phyloP scores from a whole-genome alignment of 2,888 invertebrate species.

The Agrochola lota region DNA sequence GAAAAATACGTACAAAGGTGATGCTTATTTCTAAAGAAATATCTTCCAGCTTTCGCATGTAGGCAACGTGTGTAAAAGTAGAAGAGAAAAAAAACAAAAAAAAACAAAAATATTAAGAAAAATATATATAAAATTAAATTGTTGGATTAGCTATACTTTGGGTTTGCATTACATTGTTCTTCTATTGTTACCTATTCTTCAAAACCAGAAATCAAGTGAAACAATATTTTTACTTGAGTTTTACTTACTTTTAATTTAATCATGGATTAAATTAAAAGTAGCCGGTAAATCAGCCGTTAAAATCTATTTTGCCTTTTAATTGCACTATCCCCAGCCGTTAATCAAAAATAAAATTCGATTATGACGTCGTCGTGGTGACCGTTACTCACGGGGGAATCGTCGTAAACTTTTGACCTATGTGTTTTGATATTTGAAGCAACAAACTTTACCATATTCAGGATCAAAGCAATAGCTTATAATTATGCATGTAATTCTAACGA shows the following conservation, averaged over 20 bases:
- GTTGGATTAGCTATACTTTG: not conserved
- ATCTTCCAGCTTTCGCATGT: no score
- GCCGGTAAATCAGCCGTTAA: conserved; percentile 9
- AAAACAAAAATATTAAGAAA: no score
- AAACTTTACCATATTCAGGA: conserved; percentile 38
- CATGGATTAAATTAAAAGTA: not conserved
- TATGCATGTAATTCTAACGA: conserved; percentile 56
- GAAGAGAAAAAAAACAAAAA: no score
- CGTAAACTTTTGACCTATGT: conserved; percentile 37
- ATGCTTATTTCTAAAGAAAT: no score
- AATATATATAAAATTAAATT: no score
- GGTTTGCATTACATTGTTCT: not conserved
- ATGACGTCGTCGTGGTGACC: conserved; percentile 9
- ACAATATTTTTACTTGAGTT: not conserved
- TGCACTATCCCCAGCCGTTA: no score
- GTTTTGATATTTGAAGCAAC: conserved; percentile 43
- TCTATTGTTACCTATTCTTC: not conserved
- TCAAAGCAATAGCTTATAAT: conserved; percentile 59
- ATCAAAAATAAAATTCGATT: not conserved
- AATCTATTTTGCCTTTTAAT: conserved; percentile 12
- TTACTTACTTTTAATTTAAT: not conserved
- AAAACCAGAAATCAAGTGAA: not conserved
- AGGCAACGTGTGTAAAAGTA: no score
- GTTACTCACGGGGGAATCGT: conserved; percentile 34
- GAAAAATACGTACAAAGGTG: no score